phyloP scores from a whole-genome alignment of 2,797 vertebrate genomes.

The Sphenodon punctatus region DNA sequence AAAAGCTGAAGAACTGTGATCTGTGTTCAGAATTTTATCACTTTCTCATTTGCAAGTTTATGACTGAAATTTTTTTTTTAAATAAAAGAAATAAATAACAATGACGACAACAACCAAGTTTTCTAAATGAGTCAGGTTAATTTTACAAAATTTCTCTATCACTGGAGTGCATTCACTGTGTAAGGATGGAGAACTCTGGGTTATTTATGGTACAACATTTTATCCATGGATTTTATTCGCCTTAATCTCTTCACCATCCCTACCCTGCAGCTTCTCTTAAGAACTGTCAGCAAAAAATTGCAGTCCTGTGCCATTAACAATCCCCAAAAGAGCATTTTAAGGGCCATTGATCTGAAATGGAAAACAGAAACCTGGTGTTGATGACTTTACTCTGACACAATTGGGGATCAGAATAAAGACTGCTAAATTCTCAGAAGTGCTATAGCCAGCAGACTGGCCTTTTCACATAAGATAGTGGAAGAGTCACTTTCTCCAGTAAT shows the following conservation, averaged over 20 bases:
- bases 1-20: not conserved
- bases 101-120: not conserved
- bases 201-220: not conserved
- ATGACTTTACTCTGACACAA: not conserved
- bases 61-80: not conserved
- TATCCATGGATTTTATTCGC: not conserved
- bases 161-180: not conserved
- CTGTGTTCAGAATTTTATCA: not conserved
- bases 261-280: not conserved
- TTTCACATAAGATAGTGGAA: not conserved
- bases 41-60: not conserved
- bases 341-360: not conserved
- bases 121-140: not conserved
- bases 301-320: not conserved
- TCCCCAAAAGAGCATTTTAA: not conserved
- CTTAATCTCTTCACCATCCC: not conserved
- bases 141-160: not conserved
- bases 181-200: not conserved
- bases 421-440: accelerated
- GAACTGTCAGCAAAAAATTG: not conserved
- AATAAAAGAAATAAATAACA: no score
- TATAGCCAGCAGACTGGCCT: not conserved
- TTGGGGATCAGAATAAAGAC: not conserved
- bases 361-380: not conserved
- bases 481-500: not conserved